Conservation (phyloP, 1,140 invertebrate genomes). For the Piezodorus guildinii region DNA sequence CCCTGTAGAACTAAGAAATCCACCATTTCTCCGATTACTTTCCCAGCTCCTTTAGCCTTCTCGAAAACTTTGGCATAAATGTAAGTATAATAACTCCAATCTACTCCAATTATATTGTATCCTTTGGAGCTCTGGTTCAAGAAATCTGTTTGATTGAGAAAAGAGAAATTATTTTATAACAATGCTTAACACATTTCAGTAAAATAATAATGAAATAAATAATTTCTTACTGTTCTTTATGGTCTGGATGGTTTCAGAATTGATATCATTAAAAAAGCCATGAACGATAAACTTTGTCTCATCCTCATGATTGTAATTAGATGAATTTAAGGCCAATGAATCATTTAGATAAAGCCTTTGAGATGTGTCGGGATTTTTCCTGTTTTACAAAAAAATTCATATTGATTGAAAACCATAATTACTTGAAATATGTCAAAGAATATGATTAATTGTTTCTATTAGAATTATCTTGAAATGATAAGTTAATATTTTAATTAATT, state of each 20-base stretch:
- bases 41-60: conserved; percentile 48
- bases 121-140: conserved; percentile 27
- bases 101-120: conserved; percentile 44
- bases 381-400: neutral
- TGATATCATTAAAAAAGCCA: neutral
- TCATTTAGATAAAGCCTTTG: conserved; percentile 10
- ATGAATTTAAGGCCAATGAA: neutral
- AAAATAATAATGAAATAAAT: neutral
- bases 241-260: neutral
- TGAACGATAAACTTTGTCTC: conserved; percentile 1
- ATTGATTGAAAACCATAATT: neutral
- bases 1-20: conserved; percentile 43
- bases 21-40: conserved; percentile 45
- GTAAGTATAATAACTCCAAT: conserved; percentile 38
- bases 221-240: conserved; percentile 7
- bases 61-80: conserved; percentile 41
- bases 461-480: too few species aligned
- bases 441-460: too few species aligned
- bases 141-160: conserved; percentile 4
- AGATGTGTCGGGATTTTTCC: neutral
- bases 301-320: neutral
- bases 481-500: too few species aligned
- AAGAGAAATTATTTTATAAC: neutral
- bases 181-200: neutral
- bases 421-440: neutral